Percentiles rank a stretch among this genome's conserved stretches.
phyloP scores from a whole-genome alignment of 2,113 vertebrate species.

The Cebidichthys violaceus region DNA sequence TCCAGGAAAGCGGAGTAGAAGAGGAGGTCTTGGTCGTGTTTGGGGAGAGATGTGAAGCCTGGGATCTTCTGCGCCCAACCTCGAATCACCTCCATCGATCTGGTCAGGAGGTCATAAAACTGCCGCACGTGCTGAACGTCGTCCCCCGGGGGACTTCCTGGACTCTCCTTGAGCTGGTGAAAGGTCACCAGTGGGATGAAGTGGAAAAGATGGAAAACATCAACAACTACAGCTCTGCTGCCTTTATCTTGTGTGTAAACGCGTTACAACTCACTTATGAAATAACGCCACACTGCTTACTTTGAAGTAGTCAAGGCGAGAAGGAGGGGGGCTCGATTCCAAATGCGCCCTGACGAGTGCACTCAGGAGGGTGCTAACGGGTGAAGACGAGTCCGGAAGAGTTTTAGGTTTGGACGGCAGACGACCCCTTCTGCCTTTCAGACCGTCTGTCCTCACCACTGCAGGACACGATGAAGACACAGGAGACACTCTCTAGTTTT shows the following conservation, averaged over 20 bases:
- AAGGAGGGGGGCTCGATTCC: constrained; percentile 94
- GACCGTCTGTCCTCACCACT: constrained; percentile 95
- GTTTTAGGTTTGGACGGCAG: constrained; percentile 95
- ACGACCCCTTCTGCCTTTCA: constrained; percentile 95
- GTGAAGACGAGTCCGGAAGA: constrained; percentile 88
- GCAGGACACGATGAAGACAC: constrained; percentile 54
- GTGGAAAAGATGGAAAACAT: background rate
- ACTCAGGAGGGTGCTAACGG: constrained; percentile 89
- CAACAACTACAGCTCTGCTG: background rate
- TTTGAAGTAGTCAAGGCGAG: constrained; percentile 93
- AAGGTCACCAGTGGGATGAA: constrained; percentile 45
- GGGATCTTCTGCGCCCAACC: constrained; percentile 96
- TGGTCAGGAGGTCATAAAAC: constrained; percentile 95
- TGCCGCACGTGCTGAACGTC: constrained; percentile 95
- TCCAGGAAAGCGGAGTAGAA: constrained; percentile 98
- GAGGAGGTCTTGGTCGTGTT: constrained; percentile 95
- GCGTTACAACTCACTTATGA: too few species aligned
- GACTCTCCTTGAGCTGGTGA: constrained; percentile 90
- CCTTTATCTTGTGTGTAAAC: background rate
- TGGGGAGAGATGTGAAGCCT: constrained; percentile 90
- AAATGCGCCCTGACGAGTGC: constrained; percentile 94
- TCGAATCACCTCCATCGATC: constrained; percentile 97
- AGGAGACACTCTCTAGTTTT: background rate
- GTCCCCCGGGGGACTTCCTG: constrained; percentile 90
- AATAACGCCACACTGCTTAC: constrained; percentile 81